Base-by-base conservation (phyloP, 1,140 invertebrate species). In the Drosophila nikananu region DNA sequence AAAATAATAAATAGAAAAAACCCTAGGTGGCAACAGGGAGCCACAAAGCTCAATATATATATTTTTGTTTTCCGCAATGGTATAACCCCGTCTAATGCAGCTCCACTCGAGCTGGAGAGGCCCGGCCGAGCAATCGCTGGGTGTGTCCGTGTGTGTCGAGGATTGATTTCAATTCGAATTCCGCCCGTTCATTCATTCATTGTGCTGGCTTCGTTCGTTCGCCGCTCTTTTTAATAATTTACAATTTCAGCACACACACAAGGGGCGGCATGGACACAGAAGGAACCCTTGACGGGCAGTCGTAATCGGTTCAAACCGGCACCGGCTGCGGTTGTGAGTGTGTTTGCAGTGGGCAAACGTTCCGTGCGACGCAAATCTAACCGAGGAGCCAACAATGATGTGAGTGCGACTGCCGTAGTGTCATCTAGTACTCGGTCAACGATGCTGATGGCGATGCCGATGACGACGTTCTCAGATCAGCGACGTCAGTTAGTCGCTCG, bases 101-200 rank as follows among this genome's bases (percentile, higher is more conserved):
- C 30, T 30, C 39, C 66, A 73, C 70, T 74, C 37, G 55, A 74
- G 23, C 23, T 73, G 15, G 54, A 74, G 71, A 74, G 71, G 71
- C 71, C 71, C 44, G 71, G 9, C 51, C 54, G 19, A 35, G 42
- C 42, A 39, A 15, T 58, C 23, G 66, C 42, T 59, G 65, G 58
- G 54, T 62, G 73, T 77, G 55, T 76, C 52, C 62, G 71, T 78
- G 49, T 78, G 49, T 64, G 77, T 78, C 39, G 62, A 51, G 81
- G 86, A 89, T 87, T 87, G 83, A 89, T 89, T 84, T 89, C 84
- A 77, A 84, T 90, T 89, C 83, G 61, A 89, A 89, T 89, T 84
- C 73, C 84, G 78, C 61, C 55, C 71, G 68, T 83, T 87, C 84
- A 83, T 87, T 86, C 83, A 83, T 84, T 83, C 74, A 83, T 84